Evolutionary conservation across 1,140 invertebrate species (phyloP), one percentile per base, ranked within the genome.

Genomic region (Drosophila murphyi): DNA sequence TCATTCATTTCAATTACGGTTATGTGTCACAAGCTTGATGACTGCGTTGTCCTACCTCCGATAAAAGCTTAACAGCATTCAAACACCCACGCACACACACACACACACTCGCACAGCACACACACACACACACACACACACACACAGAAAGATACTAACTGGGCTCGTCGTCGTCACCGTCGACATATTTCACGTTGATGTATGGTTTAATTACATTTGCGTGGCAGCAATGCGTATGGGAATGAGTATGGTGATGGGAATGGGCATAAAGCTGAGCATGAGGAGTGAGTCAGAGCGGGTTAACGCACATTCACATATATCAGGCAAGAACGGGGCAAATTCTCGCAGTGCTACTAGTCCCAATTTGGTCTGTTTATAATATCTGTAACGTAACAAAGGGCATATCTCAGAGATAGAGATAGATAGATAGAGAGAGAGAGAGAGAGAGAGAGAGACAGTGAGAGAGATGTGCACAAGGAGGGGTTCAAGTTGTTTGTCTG

Each of bases 151-250:
- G 6, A 51, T n/a, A 65, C 71, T 68, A 73, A 61, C 71, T 60
- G 63, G 55, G 71, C 64, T 52, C 71, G 72, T 75, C 52, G 63
- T 56, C 56, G 80, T 80, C 62, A 54, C 50, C 56, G 80, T 80
- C 78, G 85, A 89, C 85, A 89, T 89, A 89, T 89, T 89, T 89
- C 86, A 89, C 78, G 85, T 89, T 89, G 85, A 89, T 89, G 86
- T 89, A 89, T 89, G 85, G 86, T 89, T 89, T 89, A 89, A 89
- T 89, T 89, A 89, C 86, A 89, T 89, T 90, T 89, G 83, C 85
- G 85, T 89, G 85, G 86, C 76, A 48, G 55, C 41, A 54, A 47
- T 70, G 67, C 61, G 62, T 59, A 67, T 37, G 54, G 45, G 52
- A 45, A 34, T 34, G 55, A 51, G 7, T 41, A 28, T 35, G 56